These are phyloP conservation scores for Poliocrania exsul DNA, from an alignment of 2,797 vertebrate species.

Conservation along the genomic window DNA sequence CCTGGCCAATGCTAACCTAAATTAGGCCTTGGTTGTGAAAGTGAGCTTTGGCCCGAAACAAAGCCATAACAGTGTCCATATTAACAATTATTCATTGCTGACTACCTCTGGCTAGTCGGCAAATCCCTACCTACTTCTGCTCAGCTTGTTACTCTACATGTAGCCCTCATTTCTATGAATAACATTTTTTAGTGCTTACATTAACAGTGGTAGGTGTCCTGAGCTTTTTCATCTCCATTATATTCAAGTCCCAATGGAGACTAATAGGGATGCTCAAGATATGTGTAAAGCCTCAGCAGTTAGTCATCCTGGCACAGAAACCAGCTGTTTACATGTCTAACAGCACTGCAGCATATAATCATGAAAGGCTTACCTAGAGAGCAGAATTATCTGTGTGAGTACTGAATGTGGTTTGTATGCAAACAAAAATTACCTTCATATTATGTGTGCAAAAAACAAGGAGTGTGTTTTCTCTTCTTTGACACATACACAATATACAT, in stretches of 20 bases:
- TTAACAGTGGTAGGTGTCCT: neutral
- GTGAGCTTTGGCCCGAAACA: neutral
- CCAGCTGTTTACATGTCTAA: neutral
- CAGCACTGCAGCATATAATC: neutral
- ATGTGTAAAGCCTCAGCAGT: neutral
- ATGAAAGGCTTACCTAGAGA: neutral
- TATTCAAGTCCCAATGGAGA: neutral
- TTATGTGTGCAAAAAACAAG: neutral
- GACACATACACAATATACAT: accelerated
- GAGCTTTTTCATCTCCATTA: neutral
- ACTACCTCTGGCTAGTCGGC: neutral
- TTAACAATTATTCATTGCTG: neutral
- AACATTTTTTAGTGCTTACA: neutral
- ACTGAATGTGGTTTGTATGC: neutral
- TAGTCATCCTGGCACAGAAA: neutral
- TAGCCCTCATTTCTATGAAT: neutral
- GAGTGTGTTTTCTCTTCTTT: neutral
- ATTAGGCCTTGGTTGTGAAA: neutral
- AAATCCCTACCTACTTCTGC: neutral
- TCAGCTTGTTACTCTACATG: neutral
- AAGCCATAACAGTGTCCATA: neutral
- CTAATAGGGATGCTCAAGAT: neutral
- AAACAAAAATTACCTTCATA: neutral
- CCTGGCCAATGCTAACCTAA: neutral
- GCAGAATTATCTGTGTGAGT: neutral